Evolutionary conservation across 1,140 invertebrate genomes (phyloP).

Genomic region (Drosophila nigromelanica): DNA sequence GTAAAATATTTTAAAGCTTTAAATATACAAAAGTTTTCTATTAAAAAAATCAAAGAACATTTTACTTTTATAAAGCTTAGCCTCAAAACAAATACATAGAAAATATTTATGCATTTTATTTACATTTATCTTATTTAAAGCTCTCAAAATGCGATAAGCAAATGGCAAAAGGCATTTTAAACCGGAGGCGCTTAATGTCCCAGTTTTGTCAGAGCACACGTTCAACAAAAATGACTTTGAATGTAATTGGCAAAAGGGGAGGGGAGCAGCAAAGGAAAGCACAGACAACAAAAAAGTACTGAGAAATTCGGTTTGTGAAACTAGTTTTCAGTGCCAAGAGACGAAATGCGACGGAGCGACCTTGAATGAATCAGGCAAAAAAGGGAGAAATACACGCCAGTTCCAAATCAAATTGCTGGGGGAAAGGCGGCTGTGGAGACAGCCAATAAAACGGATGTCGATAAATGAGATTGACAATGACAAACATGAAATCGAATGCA

Average conservation of each 20-base stretch:
- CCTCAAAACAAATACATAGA: not conserved
- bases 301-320: constrained; percentile 12
- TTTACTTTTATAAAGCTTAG: not conserved
- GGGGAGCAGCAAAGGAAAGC: not conserved
- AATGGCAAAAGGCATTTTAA: not conserved
- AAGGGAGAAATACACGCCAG: constrained; percentile 38
- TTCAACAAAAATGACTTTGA: constrained; percentile 16
- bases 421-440: too few species aligned
- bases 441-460: constrained; percentile 73
- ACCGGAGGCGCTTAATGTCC: not conserved
- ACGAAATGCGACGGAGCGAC: constrained; percentile 34
- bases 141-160: constrained; percentile 14
- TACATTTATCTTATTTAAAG: not conserved
- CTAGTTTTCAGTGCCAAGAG: constrained; percentile 31
- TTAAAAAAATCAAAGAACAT: too few species aligned
- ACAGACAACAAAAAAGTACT: constrained; percentile 1
- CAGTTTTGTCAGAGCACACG: constrained; percentile 9
- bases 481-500: constrained; percentile 75
- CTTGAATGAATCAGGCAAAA: constrained; percentile 54
- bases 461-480: constrained; percentile 82
- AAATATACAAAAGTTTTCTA: too few species aligned
- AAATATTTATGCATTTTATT: constrained; percentile 9
- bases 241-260: constrained; percentile 26
- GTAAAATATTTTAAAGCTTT: too few species aligned
- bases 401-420: constrained; percentile 65